phyloP scores from a whole-genome alignment of 2,888 invertebrate genomes.

The Cetonia aurata region DNA sequence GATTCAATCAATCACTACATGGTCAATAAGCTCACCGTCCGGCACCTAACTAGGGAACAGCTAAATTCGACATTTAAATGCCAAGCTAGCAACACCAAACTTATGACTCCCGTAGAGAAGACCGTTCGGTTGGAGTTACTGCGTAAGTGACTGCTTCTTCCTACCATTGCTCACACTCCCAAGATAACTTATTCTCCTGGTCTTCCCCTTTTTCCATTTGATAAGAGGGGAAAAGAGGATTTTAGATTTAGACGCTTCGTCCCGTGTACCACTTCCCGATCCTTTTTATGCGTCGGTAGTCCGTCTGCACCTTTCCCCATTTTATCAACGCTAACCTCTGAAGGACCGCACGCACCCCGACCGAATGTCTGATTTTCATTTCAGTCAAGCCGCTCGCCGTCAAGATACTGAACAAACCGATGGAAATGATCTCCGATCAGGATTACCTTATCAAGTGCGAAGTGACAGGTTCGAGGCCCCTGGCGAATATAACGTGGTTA shows the following conservation, averaged over 20 bases:
- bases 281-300: background rate
- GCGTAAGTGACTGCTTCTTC: slow-evolving; percentile 72
- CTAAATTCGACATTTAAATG: slow-evolving; percentile 90
- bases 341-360: background rate
- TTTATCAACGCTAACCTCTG: no score
- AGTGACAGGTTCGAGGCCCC: slow-evolving; percentile 87
- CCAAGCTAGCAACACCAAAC: slow-evolving; percentile 88
- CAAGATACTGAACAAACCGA: slow-evolving; percentile 81
- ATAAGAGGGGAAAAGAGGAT: slow-evolving; percentile 8
- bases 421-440: slow-evolving; percentile 82
- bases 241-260: background rate
- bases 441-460: slow-evolving; percentile 85
- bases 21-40: slow-evolving; percentile 83
- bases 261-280: background rate
- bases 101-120: slow-evolving; percentile 86
- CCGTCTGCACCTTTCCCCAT: no score
- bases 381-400: slow-evolving; percentile 86
- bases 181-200: no score
- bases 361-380: slow-evolving; percentile 55
- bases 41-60: slow-evolving; percentile 79
- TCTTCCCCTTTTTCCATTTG: slow-evolving; percentile 4
- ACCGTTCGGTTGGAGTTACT: slow-evolving; percentile 86
- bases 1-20: slow-evolving; percentile 81
- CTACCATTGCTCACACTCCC: no score
- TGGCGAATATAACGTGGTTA: slow-evolving; percentile 87